These are phyloP conservation scores for Mirza zaza DNA, from an alignment of 2,113 vertebrate genomes.

Conservation along the genomic window DNA sequence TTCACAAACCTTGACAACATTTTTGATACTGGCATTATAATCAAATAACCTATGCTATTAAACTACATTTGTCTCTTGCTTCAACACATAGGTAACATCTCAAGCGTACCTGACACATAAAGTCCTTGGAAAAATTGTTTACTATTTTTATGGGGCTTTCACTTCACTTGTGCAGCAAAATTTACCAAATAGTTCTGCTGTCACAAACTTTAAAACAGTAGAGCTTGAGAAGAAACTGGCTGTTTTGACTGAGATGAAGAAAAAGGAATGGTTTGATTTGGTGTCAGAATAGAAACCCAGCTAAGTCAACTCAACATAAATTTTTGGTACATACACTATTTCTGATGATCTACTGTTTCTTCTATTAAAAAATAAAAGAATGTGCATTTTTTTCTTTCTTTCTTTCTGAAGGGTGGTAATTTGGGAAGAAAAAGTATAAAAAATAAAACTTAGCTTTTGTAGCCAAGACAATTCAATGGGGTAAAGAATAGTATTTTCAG, in stretches of 20 bases:
- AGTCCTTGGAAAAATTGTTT: not conserved
- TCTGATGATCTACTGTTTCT: not conserved
- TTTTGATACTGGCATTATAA: not conserved
- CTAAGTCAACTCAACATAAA: not conserved
- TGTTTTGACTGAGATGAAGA: not conserved
- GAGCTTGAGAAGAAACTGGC: not conserved
- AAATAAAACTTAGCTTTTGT: not conserved
- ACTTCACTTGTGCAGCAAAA: not conserved
- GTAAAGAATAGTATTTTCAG: not conserved
- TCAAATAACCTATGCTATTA: not conserved
- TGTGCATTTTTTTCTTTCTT: not conserved
- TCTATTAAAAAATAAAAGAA: not conserved
- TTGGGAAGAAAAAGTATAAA: not conserved
- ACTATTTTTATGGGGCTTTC: not conserved
- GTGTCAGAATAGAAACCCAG: not conserved
- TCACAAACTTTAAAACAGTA: not conserved
- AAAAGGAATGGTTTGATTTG: not conserved
- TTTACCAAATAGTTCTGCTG: not conserved
- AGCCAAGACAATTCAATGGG: not conserved
- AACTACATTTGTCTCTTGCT: not conserved
- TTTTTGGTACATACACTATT: too few relatives aligned
- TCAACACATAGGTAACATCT: not conserved
- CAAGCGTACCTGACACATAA: not conserved
- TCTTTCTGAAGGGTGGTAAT: not conserved
- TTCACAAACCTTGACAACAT: not conserved